phyloP scores from a whole-genome alignment of 2,113 vertebrate genomes.

The Epinephelus lanceolatus region DNA sequence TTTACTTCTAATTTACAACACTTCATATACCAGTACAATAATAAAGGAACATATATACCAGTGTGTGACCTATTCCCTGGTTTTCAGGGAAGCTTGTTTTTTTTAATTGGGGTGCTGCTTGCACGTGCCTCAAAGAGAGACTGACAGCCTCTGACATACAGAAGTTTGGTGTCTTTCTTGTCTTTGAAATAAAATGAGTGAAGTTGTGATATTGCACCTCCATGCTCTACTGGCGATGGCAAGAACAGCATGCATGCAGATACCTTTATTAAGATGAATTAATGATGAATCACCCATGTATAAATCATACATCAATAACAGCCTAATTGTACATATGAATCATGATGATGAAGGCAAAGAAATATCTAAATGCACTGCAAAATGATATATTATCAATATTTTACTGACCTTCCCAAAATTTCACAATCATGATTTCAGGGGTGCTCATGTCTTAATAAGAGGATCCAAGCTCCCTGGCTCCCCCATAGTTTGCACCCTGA shows the following conservation, averaged over 20 bases:
- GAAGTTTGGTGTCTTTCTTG: background rate
- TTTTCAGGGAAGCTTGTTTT: no score
- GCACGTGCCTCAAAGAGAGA: no score
- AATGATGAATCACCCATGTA: background rate
- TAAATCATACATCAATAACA: background rate
- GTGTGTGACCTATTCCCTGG: no score
- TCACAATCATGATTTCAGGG: background rate
- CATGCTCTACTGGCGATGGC: background rate
- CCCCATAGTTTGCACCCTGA: background rate
- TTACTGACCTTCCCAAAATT: background rate
- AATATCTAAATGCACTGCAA: background rate
- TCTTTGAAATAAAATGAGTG: background rate
- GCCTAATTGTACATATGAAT: background rate
- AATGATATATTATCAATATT: constrained; percentile 9
- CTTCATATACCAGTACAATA: no score
- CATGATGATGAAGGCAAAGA: background rate
- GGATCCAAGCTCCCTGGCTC: background rate
- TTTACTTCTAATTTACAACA: no score
- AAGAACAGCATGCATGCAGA: background rate
- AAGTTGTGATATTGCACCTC: background rate
- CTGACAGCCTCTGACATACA: no score
- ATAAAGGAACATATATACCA: no score
- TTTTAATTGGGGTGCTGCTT: no score
- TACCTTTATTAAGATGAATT: background rate
- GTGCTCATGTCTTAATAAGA: background rate